Evolutionary conservation across 2,797 vertebrate species (phyloP).

Genomic region (Helicolenus hilgendorfi): DNA sequence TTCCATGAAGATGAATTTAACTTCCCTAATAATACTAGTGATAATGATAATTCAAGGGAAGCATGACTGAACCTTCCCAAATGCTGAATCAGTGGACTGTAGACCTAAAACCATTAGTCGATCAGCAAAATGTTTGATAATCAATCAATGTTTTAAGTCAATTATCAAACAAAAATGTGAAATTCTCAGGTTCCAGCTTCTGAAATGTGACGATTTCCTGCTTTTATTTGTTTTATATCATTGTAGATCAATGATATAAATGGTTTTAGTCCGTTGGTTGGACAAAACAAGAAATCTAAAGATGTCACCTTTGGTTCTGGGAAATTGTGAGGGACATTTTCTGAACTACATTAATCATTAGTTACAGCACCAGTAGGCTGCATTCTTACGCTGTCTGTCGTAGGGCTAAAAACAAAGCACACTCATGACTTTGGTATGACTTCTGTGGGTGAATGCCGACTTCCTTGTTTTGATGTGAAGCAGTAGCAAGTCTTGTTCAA

Average conservation of each 20-base stretch:
- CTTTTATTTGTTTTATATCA: neutral
- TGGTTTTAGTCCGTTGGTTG: neutral
- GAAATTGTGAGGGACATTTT: neutral
- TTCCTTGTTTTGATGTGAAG: constrained; percentile 16
- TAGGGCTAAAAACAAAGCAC: neutral
- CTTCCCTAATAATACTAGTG: neutral
- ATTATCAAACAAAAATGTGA: neutral
- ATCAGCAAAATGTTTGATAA: neutral
- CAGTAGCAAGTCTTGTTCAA: neutral
- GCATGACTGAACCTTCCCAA: neutral
- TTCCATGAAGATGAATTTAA: neutral
- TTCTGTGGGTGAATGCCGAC: neutral
- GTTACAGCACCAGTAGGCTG: no score
- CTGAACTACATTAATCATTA: neutral
- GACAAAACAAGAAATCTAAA: neutral
- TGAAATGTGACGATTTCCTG: neutral
- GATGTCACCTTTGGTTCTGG: neutral
- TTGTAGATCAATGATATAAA: neutral
- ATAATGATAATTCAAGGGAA: neutral
- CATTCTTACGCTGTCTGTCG: neutral
- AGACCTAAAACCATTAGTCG: neutral
- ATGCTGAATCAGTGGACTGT: neutral
- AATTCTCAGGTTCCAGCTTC: neutral
- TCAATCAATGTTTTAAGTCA: neutral
- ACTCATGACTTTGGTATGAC: constrained; percentile 11